Conservation (phyloP, 2,888 invertebrate genomes). For the Camponotus fellah region DNA sequence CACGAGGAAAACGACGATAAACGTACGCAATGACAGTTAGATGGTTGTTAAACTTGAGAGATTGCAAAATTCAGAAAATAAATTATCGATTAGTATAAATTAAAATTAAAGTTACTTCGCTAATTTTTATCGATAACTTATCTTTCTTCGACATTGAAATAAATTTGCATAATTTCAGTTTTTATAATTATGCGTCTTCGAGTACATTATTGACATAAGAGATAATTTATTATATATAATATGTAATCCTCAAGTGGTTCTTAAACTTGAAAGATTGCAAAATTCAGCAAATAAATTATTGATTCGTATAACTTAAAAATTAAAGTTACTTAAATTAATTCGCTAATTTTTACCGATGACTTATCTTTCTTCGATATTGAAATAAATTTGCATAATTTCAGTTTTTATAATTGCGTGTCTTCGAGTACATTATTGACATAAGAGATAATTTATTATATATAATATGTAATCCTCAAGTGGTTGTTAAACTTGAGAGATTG, state of each 20-base stretch:
- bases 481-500: background rate
- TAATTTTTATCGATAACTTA: background rate
- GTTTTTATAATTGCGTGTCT: background rate
- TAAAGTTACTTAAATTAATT: constrained; percentile 4
- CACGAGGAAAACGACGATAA: constrained; percentile 5
- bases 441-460: background rate
- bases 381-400: background rate
- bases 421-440: background rate
- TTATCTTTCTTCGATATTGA: background rate
- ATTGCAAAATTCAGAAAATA: background rate
- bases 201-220: too few relatives aligned
- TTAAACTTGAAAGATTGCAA: background rate
- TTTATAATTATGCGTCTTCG: too few relatives aligned
- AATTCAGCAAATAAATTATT: constrained; percentile 1
- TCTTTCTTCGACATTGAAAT: too few relatives aligned
- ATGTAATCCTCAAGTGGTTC: background rate
- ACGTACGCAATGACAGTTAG: background rate
- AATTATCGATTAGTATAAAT: background rate
- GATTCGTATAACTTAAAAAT: background rate
- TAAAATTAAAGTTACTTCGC: background rate
- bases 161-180: too few relatives aligned
- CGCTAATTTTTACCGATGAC: background rate
- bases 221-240: background rate
- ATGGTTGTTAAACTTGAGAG: background rate
- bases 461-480: too few relatives aligned